Base-by-base conservation (phyloP, 1,140 invertebrate genomes). In the Drosophila takahashii region DNA sequence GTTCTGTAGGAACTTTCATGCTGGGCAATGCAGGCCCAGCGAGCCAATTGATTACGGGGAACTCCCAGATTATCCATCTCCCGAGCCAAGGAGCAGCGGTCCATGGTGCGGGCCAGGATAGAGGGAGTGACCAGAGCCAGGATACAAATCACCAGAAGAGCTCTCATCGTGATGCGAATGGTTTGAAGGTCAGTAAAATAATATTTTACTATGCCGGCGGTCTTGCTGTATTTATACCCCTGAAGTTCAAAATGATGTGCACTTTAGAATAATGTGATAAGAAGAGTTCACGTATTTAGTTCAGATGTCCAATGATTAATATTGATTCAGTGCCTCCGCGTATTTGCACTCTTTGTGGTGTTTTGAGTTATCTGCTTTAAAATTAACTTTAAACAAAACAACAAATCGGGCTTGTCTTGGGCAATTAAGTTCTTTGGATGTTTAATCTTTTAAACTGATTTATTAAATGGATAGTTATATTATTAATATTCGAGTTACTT, bases 31-130 rank as follows among this genome's bases (percentile, higher is more conserved):
- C 84, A 89, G 1, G 83, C 18, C 77, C 83, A 89, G 9, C 26
- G 37, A 29, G 36, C 18, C 7, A 86, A n/a, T 27, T 81, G 50
- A 11, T 74, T 56, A 0, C 62, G 65, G 0, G 87, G 77, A 15
- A 90, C 71, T 2, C 85, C 85, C 64, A 79, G 45, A 1, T 29
- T 15, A 53, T 51, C 61, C 86, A 92, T 76, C 65, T 92, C 91
- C 4, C 39, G 54, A 8, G 87, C 92, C 74, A 92, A 34, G 27
- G 80, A 77, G 69, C 92, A 92, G 15, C 89, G 78, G 18, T 76
- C 75, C 69, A 92, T 79, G 37, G 69, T 91, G 47, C 70, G 79
- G 36, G 75, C 85, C n/a, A 77, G 44, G 11, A 66, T 59, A 7
- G 54, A 58, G 0, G 75, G 45, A 5, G 66, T 57, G 26, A 59